Conservation (phyloP, 2,113 vertebrate species). For the Lepus americanus region DNA sequence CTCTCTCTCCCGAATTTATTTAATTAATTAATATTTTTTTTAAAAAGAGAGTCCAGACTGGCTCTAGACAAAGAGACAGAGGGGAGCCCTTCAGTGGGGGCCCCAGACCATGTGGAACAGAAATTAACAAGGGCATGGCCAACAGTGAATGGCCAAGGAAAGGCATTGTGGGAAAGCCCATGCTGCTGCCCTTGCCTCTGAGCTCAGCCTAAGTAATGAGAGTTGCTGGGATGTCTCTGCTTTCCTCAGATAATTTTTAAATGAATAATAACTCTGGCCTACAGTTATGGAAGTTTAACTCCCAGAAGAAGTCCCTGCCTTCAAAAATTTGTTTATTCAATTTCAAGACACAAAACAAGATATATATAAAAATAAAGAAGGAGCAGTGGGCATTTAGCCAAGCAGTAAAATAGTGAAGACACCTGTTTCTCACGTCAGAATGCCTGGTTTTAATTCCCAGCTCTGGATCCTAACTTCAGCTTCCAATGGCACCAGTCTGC, state of each 20-base stretch:
- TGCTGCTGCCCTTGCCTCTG: no score
- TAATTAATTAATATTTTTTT: no score
- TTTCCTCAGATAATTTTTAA: not conserved
- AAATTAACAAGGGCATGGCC: not conserved
- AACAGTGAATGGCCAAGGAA: not conserved
- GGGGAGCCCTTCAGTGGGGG: not conserved
- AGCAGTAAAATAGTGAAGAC: no score
- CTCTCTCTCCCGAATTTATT: no score
- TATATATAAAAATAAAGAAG: no score
- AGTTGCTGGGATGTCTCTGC: not conserved
- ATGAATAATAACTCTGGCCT: not conserved
- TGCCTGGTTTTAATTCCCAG: no score
- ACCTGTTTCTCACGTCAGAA: no score
- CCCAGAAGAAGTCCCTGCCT: not conserved
- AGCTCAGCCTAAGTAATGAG: not conserved
- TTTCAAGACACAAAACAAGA: not conserved
- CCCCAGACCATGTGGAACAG: not conserved
- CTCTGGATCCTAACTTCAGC: no score
- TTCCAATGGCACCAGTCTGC: no score
- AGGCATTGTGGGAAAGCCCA: not conserved
- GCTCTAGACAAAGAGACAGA: not conserved
- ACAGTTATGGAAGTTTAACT: not conserved
- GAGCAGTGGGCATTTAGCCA: no score
- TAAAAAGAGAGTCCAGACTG: no score
- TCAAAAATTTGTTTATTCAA: not conserved